Evolutionary conservation across 1,140 invertebrate species (phyloP), one percentile per base, ranked within the genome.

Genomic region (Macrotrachela quadricornifera): DNA sequence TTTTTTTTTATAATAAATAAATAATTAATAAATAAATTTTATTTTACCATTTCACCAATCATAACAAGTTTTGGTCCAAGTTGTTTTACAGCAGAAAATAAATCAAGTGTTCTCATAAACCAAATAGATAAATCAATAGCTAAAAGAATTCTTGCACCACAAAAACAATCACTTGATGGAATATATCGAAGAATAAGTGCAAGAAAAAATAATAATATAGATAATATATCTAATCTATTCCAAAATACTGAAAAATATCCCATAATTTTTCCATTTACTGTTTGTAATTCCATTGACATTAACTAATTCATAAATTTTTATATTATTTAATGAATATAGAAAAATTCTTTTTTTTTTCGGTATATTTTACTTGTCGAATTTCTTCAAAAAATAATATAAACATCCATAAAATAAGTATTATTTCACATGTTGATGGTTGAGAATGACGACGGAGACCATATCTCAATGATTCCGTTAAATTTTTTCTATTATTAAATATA

Each of bases 51-150:
- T 59, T 59, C 64, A 21, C 56, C 55, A 18, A 68, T 68, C 65
- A 68, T 68, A 49, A 68, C 66, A 49, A 68, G 63, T 59, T 68
- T 68, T 11, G 66, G 66, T 42, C 66, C 66, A 53, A 68, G 62
- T 43, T 65, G 61, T 52, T 65, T 64, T 50, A 61, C 58, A 0
- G 62, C 62, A 55, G 60, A 65, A 59, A 64, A 68, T 17, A 56
- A 57, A 59, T 69, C 64, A 61, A 67, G 62, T 46, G 62, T 59
- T 14, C 67, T 48, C 15, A 69, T 50, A 56, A 60, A 64, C 54
- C 51, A 53, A 37, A 53, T 46, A 21, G 21, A 47, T 21, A 53
- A 21, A 43, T 53, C 51, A 36, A 53, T 53, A 18, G 44, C 46
- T 10, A 53, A n/a, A 47, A 53, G 42, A 46, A 53, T 53, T 43